Base-by-base conservation (phyloP, 1,140 invertebrate genomes). In the Brachionus asplanchnoidis region DNA sequence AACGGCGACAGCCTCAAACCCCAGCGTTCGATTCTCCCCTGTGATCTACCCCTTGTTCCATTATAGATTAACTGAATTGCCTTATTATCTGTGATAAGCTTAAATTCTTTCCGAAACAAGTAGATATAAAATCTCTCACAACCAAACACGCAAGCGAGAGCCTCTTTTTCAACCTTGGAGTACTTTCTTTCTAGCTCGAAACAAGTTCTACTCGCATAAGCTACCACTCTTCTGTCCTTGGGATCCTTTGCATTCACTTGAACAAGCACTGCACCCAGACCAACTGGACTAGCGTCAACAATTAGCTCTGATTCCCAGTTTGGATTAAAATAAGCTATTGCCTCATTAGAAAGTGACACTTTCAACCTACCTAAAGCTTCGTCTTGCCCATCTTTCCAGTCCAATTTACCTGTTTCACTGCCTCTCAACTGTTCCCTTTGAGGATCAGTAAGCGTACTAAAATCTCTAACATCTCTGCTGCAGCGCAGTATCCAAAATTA, bases 401-500 rank as follows among this genome's bases (percentile, higher is more conserved):
- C 23, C n/a, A 60, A 60, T 20, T 17, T 60, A 60, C n/a, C 56
- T 8, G n/a, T 60, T 60, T 60, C 23, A 4, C 42, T 44, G 42
- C 42, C 42, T 60, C 23, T 60, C 23, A 60, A 1, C 56, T 20
- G 8, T 6, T 60, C 56, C n/a, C 56, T 60, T 20, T 3, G n/a
- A 20, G 56, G 56, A 17, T 60, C 56, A 60, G 56, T 60, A 60
- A 60, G n/a, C n/a, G 56, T 60, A 17, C n/a, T 26, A 60, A 60
- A 60, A 3, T 60, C 56, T 17, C 4, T 17, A 83, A 86, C 26
- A 82, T 73, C 65, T 86, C 85, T 2, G 84, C 50, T 7, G 86
- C 85, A 2, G 86, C 60, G 17, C n/a, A 82, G n/a, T 85, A 66
- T 12, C 86, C 86, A 42, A 86, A 86, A 17, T 75, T 75, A 11